Evolutionary conservation across 1,140 invertebrate genomes (phyloP).

Genomic region (Planococcus citri): DNA sequence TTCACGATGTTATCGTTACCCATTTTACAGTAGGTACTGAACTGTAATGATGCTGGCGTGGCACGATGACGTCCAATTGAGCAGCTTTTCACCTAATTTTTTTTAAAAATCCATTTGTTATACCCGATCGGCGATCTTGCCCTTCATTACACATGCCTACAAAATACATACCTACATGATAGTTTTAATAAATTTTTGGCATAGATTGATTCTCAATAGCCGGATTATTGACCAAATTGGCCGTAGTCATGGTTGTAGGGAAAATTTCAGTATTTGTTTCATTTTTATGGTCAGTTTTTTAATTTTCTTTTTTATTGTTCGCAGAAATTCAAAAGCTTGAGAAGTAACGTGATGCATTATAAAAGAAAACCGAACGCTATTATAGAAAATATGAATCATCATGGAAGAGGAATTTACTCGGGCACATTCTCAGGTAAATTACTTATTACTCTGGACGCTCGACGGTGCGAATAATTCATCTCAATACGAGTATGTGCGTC

Average conservation of each 20-base stretch:
- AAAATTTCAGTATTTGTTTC: too few species aligned
- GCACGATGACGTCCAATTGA: not conserved
- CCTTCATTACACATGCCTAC: too few species aligned
- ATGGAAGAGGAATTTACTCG: constrained; percentile 78
- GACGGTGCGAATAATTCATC: too few species aligned
- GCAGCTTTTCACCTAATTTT: not conserved
- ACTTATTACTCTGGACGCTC: too few species aligned
- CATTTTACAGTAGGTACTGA: not conserved
- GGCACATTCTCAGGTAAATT: constrained; percentile 42
- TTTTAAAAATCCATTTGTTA: not conserved
- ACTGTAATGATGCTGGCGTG: not conserved
- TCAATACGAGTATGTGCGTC: too few species aligned
- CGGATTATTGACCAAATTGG: too few species aligned
- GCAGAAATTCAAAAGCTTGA: constrained; percentile 25
- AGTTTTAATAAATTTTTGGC: too few species aligned
- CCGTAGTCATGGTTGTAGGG: too few species aligned
- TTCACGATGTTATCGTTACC: constrained; percentile 6
- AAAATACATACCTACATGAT: too few species aligned
- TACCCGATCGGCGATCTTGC: too few species aligned
- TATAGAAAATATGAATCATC: constrained; percentile 85
- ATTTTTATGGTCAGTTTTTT: not conserved
- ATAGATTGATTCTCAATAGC: too few species aligned
- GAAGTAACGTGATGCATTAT: not conserved
- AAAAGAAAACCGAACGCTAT: constrained; percentile 58
- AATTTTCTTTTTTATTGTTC: constrained; percentile 6